Evolutionary conservation across 2,888 invertebrate species (phyloP), one percentile per base, ranked within the genome.

Genomic region (Cephus pulcher): DNA sequence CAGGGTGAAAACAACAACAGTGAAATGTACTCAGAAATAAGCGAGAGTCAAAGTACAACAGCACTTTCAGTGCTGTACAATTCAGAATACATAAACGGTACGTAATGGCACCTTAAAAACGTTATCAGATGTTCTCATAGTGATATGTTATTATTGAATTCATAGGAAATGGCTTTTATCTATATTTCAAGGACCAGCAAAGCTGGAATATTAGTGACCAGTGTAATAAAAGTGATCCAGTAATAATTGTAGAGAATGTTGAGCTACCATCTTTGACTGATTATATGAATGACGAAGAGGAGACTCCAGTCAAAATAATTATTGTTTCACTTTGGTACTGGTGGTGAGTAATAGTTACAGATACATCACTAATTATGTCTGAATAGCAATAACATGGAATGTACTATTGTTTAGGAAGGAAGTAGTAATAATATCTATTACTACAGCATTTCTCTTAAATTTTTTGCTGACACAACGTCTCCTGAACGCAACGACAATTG

Each of bases 321-420:
- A 95, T 96, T 71, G 94, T 94, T 15, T 95, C 96, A 0, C 91
- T 97, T 0, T 96, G 96, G 95, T 95, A 95, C 90, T 97, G 96
- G 95, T 97, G 95, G 94, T 93, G 89, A 86, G 92, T 90, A 80
- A 34, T 68, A 30, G 76, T 69, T 77, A 33, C 23, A 15, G 70
- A 23, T 40, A 73, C n/a, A 74, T 37, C 30, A 75, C 30, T 69
- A 68, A 33, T 34, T 34, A 82, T 30, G 0, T 11, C 34, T 35
- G 12, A 30, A 12, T 37, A 23, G n/a, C 40, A 23, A 23, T 9
- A 56, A 23, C 23, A 56, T 56, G 23, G 23, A 56, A 9, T 23
- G 23, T 56, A 23, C 1, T 56, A 56, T 56, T 56, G 87, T 89
- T 70, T 87, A 94, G 94, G 96, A 96, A 95, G 91, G 97, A 97